Evolutionary conservation across 2,113 vertebrate genomes (phyloP).

Genomic region (Prolemur simus): DNA sequence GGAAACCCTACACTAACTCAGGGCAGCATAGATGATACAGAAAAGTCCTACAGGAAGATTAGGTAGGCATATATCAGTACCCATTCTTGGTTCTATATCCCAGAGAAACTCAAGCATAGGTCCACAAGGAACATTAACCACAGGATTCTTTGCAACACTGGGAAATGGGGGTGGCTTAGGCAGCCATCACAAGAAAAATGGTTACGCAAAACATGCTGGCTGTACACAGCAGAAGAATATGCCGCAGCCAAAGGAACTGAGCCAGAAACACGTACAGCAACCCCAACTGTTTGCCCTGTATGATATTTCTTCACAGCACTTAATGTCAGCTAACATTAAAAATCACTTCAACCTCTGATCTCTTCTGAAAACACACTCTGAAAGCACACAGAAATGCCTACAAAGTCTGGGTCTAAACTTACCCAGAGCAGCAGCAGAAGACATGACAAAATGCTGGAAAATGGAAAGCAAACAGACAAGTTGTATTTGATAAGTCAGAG

Average conservation of each 20-base stretch:
- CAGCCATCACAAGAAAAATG: not conserved
- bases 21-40: not conserved
- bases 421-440: not conserved
- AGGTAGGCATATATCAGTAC: not conserved
- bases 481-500: not conserved
- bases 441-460: not conserved
- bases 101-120: not conserved
- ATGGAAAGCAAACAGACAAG: not conserved
- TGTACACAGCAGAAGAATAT: not conserved
- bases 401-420: not conserved
- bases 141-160: not conserved
- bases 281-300: not conserved
- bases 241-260: not conserved
- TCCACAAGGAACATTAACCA: not conserved
- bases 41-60: not conserved
- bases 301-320: not conserved
- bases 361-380: not conserved
- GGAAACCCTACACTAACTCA: not conserved
- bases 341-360: not conserved
- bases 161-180: not conserved
- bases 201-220: not conserved
- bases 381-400: not conserved
- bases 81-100: not conserved
- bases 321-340: not conserved
- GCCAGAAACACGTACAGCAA: not conserved